Evolutionary conservation across 2,113 vertebrate genomes (phyloP).

Genomic region (Lagopus leucura): DNA sequence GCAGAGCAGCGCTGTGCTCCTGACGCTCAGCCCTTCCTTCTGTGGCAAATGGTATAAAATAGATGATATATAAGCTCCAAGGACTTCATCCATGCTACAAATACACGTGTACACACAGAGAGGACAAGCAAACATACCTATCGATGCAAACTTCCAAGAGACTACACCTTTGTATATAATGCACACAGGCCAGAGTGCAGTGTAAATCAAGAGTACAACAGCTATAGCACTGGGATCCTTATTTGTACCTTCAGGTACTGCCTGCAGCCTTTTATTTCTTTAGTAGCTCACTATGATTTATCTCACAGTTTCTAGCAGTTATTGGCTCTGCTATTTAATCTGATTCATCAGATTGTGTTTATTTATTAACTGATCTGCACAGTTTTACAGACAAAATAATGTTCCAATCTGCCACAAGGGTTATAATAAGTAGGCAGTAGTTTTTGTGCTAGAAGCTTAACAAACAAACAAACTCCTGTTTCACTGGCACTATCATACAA

Average conservation of each 20-base stretch:
- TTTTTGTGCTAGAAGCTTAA: conserved; percentile 47
- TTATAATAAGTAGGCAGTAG: conserved; percentile 48
- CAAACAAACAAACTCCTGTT: conserved; percentile 12
- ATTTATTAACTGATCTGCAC: conserved; percentile 45
- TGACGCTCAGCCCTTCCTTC: neutral
- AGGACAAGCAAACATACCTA: neutral
- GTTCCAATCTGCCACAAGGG: conserved; percentile 15
- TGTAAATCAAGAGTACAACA: neutral
- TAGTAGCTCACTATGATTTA: neutral
- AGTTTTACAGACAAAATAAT: conserved; percentile 45
- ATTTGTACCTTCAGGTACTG: neutral
- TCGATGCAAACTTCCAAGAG: neutral
- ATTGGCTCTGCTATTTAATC: conserved; percentile 1
- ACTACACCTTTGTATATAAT: neutral
- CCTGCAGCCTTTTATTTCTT: neutral
- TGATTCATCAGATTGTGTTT: conserved; percentile 39
- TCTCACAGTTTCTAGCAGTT: neutral
- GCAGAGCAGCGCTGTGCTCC: neutral
- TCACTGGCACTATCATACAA: neutral
- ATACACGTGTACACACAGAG: fast-evolving
- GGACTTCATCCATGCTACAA: neutral
- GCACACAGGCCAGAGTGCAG: neutral
- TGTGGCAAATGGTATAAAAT: neutral
- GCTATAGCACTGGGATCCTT: neutral
- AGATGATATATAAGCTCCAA: neutral